These are phyloP conservation scores for Cettia cetti DNA, from an alignment of 2,113 vertebrate species.

Conservation along the genomic window DNA sequence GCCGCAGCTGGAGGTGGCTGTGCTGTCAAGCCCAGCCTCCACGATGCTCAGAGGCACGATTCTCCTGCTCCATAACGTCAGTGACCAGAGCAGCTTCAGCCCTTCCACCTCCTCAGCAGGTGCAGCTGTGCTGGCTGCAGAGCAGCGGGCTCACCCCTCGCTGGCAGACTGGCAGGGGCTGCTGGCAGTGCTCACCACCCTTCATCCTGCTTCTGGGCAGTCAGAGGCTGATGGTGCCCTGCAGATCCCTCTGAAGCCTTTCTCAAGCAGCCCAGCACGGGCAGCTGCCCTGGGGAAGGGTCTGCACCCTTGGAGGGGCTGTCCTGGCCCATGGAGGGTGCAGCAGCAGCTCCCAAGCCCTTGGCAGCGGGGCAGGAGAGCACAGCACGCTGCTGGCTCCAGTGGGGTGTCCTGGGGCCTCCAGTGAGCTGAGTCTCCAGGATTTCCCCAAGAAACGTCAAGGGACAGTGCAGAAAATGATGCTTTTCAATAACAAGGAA, in stretches of 20 bases:
- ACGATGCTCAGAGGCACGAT: fast-evolving
- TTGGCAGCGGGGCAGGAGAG: fast-evolving
- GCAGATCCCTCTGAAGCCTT: neutral
- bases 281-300: neutral
- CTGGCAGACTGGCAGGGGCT: neutral
- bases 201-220: neutral
- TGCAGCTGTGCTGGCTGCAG: neutral
- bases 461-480: slow-evolving; percentile 24
- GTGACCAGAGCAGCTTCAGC: neutral
- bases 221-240: neutral
- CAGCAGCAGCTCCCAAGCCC: neutral
- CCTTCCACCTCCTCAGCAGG: neutral
- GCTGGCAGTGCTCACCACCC: fast-evolving
- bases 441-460: slow-evolving; percentile 19
- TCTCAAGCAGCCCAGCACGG: neutral
- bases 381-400: neutral
- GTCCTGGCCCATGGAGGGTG: fast-evolving
- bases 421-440: neutral
- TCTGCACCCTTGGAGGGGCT: fast-evolving
- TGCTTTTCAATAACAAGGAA: slow-evolving; percentile 66
- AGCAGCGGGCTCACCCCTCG: neutral
- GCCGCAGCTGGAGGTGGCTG: neutral
- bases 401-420: neutral
- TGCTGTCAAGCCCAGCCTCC: neutral
- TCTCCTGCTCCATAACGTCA: fast-evolving